These are phyloP conservation scores for Coendou prehensilis DNA, from an alignment of 2,797 vertebrate species.

Conservation along the genomic window DNA sequence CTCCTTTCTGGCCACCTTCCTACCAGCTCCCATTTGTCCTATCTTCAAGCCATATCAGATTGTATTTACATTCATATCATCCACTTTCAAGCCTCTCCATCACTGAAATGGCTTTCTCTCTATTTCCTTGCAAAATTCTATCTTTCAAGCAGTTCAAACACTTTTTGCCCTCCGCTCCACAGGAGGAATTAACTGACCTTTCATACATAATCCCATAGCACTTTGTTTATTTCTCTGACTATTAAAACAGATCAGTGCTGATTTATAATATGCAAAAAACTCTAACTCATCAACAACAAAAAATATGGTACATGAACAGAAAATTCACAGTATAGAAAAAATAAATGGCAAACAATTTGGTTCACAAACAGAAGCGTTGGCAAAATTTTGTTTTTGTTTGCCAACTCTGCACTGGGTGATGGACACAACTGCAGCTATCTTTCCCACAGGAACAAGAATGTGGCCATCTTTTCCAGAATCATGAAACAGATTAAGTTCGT, in stretches of 20 bases:
- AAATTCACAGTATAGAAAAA: constrained; percentile 61
- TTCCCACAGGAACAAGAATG: neutral
- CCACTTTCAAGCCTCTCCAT: neutral
- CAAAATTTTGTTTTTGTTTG: neutral
- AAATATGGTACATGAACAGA: constrained; percentile 31
- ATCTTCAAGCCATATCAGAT: neutral
- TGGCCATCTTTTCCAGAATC: no score
- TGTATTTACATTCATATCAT: neutral
- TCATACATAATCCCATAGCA: neutral
- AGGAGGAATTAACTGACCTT: neutral
- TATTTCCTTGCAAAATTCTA: constrained; percentile 38
- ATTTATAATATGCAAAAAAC: neutral
- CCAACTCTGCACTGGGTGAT: neutral
- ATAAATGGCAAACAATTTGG: neutral
- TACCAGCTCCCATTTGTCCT: neutral
- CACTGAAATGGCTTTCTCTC: neutral
- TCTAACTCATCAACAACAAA: constrained; percentile 54
- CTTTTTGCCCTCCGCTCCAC: neutral
- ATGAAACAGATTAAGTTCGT: neutral
- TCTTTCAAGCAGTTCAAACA: constrained; percentile 41
- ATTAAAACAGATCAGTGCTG: neutral
- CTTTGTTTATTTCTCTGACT: neutral
- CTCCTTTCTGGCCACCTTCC: constrained; percentile 3
- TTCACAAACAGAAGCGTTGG: neutral
- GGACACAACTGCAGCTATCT: neutral